These are phyloP conservation scores for Australoheros scitulus DNA, from an alignment of 2,113 vertebrate genomes.

Conservation along the genomic window DNA sequence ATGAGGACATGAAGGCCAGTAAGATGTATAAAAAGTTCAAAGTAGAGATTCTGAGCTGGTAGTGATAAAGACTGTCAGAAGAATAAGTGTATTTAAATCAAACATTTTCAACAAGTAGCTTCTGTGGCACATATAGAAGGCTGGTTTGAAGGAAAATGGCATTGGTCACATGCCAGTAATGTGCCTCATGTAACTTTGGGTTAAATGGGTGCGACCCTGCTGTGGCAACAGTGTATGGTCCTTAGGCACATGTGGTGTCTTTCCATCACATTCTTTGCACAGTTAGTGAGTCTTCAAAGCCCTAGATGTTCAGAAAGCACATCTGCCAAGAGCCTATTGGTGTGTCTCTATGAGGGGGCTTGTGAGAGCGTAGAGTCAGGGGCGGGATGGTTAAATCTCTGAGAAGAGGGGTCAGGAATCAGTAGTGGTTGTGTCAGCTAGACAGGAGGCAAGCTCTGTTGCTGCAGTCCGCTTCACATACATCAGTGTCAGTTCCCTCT, in stretches of 20 bases:
- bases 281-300: conserved; percentile 3
- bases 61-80: conserved; percentile 24
- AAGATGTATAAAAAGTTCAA: conserved; percentile 15
- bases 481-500: conserved; percentile 47
- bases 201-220: not conserved
- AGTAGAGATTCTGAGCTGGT: conserved; percentile 14
- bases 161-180: conserved; percentile 44
- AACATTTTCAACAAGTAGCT: not conserved
- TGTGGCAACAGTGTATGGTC: conserved; percentile 60
- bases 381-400: not conserved
- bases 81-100: not conserved
- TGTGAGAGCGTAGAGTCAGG: not conserved
- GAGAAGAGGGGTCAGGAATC: conserved; percentile 38
- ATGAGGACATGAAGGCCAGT: conserved; percentile 12
- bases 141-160: conserved; percentile 1
- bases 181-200: conserved; percentile 47
- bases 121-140: not conserved
- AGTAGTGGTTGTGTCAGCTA: conserved; percentile 74
- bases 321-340: conserved; percentile 5
- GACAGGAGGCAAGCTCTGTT: conserved; percentile 41
- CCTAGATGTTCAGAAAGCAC: conserved; percentile 1
- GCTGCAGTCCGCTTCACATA: conserved; percentile 53
- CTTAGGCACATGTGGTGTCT: conserved; percentile 74
- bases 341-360: conserved; percentile 9
- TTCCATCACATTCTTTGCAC: conserved; percentile 31